Base-by-base conservation (phyloP, 2,888 invertebrate genomes). In the Encarsia formosa region DNA sequence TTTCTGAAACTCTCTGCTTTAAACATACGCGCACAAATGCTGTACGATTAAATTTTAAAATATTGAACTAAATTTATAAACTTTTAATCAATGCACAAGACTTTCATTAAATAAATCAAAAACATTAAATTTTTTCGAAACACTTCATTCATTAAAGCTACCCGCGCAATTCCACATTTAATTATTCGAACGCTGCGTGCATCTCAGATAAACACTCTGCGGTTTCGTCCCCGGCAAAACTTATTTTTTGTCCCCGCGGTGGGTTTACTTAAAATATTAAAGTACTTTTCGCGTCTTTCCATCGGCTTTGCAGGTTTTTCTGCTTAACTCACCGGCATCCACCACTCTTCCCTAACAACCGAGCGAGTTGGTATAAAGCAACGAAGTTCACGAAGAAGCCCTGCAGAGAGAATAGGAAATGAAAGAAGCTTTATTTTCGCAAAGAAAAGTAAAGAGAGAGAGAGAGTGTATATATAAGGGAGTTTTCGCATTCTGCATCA, bases 231-330 rank as follows among this genome's bases (percentile, higher is more conserved):
- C 58, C 58, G 61, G 56, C 58, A 53, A 56, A 57, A 63, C 61
- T 65, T 66, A 60, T 63, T 65, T 66, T 64, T 63, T 63, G 60
- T 64, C 62, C 52, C 50, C 54, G 54, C 60, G 52, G 57, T 63
- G 53, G 66, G 67, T 72, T 73, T 70, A 71, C 71, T 71, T 71
- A 72, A 72, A 71, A 72, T 72, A 71, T 73, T 73, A 72, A 71
- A 71, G 69, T 65, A 61, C 66, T 65, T 59, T 53, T 51, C 9
- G 23, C 43, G 34, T 52, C 43, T 26, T 65, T 60, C 52, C 56
- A 56, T 56, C 49, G 35, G 40, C 52, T 55, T 57, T 58, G 47
- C 46, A 23, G 42, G 52, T 45, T 49, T 54, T 52, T 58, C 52
- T 56, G 54, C 57, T 58, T 61, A 50, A 42, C 52, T 51, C 40